Base-by-base conservation (phyloP, 2,888 invertebrate genomes). In the Exephanes ischioxanthus region DNA sequence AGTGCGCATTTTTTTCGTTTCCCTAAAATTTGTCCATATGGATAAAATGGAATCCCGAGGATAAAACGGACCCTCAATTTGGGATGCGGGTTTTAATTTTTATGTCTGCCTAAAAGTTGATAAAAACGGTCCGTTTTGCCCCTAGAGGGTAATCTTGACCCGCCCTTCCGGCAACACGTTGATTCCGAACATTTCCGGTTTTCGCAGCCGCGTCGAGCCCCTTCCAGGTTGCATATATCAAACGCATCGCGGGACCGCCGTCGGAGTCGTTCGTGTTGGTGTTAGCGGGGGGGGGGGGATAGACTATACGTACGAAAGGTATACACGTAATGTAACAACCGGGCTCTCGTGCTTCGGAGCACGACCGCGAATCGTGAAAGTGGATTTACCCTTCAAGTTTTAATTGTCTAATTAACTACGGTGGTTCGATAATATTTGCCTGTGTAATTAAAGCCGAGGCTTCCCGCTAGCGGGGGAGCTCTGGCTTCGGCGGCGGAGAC, bases 371-470 rank as follows among this genome's bases (percentile, higher is more conserved):
- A 76, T 79, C 75, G 55, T 71, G 84, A 90, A 90, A 90, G 90
- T 89, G 88, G 79, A 88, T 90, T 90, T 89, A 90, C 88, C 88
- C 87, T 89, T 89, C 89, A 91, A 91, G 91, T 92, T 91, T 92
- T 91, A 91, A 91, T 92, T 91, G 90, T 91, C 91, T 91, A 91
- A 92, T 91, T 91, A 92, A 91, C 90, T 91, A 87, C 84, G 88
- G 83, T 87, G 88, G 89, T 90, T 91, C 91, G 90, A 91, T 91
- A 91, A 91, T 91, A 92, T 92, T 91, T 92, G 89, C 90, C 87
- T 87, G 88, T 89, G 89, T 90, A 91, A 91, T 91, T 92, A 91
- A 91, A 91, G 70, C 89, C 89, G 85, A 88, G 84, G 78, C 70
- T 79, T 37, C 58, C 41, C 53, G 63, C 16, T 63, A 33, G 14